These are phyloP conservation scores for Nasonia vitripennis DNA, from an alignment of 1,140 invertebrate species.

Conservation along the genomic window DNA sequence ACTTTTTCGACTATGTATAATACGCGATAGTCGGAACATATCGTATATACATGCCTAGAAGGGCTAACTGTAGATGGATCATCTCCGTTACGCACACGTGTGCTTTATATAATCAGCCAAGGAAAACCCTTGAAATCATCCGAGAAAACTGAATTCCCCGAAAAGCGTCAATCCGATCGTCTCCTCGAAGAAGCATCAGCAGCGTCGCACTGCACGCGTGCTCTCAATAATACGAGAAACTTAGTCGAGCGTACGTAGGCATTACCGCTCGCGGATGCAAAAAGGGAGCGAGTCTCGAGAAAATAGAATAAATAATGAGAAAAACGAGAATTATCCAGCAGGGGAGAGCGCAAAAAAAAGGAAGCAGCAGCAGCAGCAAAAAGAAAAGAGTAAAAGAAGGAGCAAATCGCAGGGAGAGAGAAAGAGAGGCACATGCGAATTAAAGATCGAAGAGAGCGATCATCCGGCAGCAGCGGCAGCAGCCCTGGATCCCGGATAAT, in stretches of 20 bases:
- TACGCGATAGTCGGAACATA: not conserved
- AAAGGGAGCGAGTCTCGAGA: constrained; percentile 6
- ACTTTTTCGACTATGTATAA: not conserved
- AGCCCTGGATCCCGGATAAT: constrained; percentile 52
- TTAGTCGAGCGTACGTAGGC: constrained; percentile 45
- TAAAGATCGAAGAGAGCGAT: constrained; percentile 55
- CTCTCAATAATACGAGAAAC: constrained; percentile 46
- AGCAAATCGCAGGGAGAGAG: constrained; percentile 7
- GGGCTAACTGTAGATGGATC: no score
- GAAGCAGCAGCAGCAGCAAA: not conserved
- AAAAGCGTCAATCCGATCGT: no score
- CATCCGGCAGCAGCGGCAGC: constrained; percentile 47
- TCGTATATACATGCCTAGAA: no score
- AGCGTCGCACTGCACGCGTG: constrained; percentile 15
- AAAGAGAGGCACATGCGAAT: constrained; percentile 46
- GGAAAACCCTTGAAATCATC: no score
- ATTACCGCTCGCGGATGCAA: constrained; percentile 38
- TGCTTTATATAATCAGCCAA: no score
- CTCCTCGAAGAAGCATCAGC: not conserved
- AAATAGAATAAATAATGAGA: constrained; percentile 49
- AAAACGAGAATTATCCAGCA: constrained; percentile 25
- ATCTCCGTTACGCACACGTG: no score
- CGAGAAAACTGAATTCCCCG: no score
- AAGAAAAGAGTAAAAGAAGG: not conserved
- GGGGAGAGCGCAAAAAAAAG: not conserved